Conservation (phyloP, 2,797 vertebrate genomes). For the Peromyscus melanophrys region DNA sequence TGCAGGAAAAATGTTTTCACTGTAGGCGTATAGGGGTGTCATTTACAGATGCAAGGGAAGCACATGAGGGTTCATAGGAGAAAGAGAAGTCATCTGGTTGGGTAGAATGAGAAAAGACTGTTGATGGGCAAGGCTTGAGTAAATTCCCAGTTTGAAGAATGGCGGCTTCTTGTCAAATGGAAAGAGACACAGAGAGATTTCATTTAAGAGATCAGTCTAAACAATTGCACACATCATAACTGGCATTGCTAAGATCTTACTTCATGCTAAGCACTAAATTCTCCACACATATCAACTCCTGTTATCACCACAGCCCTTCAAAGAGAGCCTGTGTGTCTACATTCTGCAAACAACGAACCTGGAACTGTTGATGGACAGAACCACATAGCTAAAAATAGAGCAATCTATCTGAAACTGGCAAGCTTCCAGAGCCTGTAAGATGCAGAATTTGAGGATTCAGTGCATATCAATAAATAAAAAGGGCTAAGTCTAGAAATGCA, state of each 20-base stretch:
- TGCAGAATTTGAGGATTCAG: neutral
- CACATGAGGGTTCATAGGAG: neutral
- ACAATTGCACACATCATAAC: neutral
- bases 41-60: neutral
- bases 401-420: constrained; percentile 10
- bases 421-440: neutral
- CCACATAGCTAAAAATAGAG: constrained; percentile 22
- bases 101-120: neutral
- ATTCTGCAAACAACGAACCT: constrained; percentile 23
- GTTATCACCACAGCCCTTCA: neutral
- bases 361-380: neutral
- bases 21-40: neutral
- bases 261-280: neutral
- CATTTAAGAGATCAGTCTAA: neutral
- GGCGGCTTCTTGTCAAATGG: neutral
- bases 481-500: constrained; percentile 46
- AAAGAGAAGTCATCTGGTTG: neutral
- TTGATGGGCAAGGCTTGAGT: neutral
- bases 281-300: neutral
- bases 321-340: neutral
- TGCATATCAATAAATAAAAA: constrained; percentile 47
- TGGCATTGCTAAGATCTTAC: neutral
- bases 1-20: neutral
- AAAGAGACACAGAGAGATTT: neutral
- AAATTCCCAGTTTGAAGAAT: neutral